Evolutionary conservation across 2,888 invertebrate genomes (phyloP).

Genomic region (Timandra comae): DNA sequence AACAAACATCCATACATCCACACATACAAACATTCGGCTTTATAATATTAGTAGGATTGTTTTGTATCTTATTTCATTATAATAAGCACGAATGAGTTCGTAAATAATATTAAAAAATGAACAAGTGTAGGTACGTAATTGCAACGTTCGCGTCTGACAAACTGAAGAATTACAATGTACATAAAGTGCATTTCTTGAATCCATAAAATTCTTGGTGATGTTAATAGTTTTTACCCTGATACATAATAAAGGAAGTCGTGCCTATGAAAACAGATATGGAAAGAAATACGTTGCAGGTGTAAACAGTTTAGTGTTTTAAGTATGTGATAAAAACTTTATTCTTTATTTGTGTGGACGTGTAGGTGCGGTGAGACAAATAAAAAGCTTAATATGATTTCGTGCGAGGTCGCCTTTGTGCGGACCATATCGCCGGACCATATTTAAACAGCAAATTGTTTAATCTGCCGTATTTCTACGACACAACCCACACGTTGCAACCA

Average conservation of each 20-base stretch:
- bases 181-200: too few relatives aligned
- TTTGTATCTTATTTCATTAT: too few relatives aligned
- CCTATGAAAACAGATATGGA: constrained; percentile 1
- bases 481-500: constrained; percentile 4
- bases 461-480: constrained; percentile 18
- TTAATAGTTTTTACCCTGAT: not conserved
- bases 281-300: constrained; percentile 1
- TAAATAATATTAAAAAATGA: too few relatives aligned
- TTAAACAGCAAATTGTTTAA: constrained; percentile 20
- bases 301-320: constrained; percentile 14
- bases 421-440: constrained; percentile 19
- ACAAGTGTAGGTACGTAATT: not conserved
- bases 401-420: constrained; percentile 50
- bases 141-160: not conserved
- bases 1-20: too few relatives aligned
- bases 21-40: too few relatives aligned
- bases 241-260: constrained; percentile 5
- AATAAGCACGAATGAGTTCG: too few relatives aligned
- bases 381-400: constrained; percentile 43
- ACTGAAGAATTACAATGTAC: too few relatives aligned
- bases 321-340: constrained; percentile 1
- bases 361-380: constrained; percentile 43
- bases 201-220: not conserved
- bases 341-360: constrained; percentile 36
- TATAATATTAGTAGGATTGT: too few relatives aligned